A percentile compares a stretch with the other conserved stretches of the same genome.
These are phyloP conservation scores for Nerophis ophidion DNA, from an alignment of 2,113 vertebrate genomes.

Conservation along the genomic window DNA sequence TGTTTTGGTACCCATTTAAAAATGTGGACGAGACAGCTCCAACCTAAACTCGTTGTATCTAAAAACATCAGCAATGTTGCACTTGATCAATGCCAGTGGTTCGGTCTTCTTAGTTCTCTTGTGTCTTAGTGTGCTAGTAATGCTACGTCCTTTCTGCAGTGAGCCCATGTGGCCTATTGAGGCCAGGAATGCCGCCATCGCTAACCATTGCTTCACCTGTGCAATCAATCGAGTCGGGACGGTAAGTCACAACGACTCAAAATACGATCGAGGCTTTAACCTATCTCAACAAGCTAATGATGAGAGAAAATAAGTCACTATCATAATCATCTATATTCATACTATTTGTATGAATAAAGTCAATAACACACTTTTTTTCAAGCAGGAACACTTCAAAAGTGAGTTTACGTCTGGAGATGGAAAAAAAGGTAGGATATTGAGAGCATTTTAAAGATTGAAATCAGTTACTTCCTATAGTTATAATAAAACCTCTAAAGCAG, in stretches of 20 bases:
- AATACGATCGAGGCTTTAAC: background rate
- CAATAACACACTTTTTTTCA: slow-evolving; percentile 24
- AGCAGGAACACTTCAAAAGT: slow-evolving; percentile 84
- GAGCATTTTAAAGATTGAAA: too few relatives aligned
- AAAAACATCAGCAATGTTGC: too few relatives aligned
- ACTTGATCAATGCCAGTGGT: too few relatives aligned
- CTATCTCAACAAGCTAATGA: background rate
- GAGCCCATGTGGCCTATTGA: slow-evolving; percentile 93
- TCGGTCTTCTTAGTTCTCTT: too few relatives aligned
- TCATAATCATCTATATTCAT: background rate
- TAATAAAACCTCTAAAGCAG: too few relatives aligned
- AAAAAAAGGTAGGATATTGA: slow-evolving; percentile 74
- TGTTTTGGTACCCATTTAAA: too few relatives aligned
- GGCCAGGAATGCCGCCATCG: slow-evolving; percentile 92
- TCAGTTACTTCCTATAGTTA: too few relatives aligned
- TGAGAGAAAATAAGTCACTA: background rate
- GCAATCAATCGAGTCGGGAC: slow-evolving; percentile 92
- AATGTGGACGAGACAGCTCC: too few relatives aligned
- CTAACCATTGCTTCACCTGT: slow-evolving; percentile 93
- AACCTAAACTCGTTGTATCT: too few relatives aligned
- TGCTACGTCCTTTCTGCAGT: slow-evolving; percentile 58
- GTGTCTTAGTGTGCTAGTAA: background rate
- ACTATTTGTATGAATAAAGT: background rate
- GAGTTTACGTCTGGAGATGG: slow-evolving; percentile 95
- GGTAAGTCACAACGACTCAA: slow-evolving; percentile 60